These are phyloP conservation scores for Boulengerochromis microlepis DNA, from an alignment of 2,113 vertebrate genomes.

Conservation along the genomic window DNA sequence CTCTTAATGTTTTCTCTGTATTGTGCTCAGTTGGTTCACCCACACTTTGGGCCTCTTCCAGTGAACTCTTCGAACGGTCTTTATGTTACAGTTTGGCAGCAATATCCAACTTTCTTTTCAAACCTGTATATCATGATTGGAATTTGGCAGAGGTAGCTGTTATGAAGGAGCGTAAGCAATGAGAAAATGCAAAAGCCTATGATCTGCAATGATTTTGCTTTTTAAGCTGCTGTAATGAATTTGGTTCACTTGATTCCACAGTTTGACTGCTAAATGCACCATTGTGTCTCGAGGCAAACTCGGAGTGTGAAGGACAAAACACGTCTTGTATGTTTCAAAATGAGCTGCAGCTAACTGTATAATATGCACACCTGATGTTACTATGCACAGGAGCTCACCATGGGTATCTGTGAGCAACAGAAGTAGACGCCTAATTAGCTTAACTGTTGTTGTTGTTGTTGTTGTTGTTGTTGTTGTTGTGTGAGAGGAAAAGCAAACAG, in stretches of 20 bases:
- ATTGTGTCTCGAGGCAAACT: neutral
- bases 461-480: too few species aligned
- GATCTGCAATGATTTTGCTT: neutral
- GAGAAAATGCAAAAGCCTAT: neutral
- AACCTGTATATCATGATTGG: neutral
- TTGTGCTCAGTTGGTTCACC: neutral
- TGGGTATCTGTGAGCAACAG: neutral
- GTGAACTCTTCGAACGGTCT: neutral
- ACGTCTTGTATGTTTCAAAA: neutral
- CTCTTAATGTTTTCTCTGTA: neutral
- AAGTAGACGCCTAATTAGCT: neutral
- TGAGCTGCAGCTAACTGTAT: neutral
- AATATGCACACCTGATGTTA: neutral
- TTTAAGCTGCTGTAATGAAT: neutral
- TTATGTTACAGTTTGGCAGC: constrained; percentile 11
- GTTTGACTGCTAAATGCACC: neutral
- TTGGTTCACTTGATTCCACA: neutral
- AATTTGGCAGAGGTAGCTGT: neutral
- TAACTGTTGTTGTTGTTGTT: neutral
- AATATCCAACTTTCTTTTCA: neutral
- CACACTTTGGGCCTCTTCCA: neutral
- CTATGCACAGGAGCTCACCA: neutral
- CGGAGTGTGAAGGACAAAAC: neutral
- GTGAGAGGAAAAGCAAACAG: neutral
- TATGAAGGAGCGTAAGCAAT: neutral